Percentiles rank a stretch among this genome's conserved stretches.
These are phyloP conservation scores for Labeo rohita DNA, from an alignment of 2,113 vertebrate genomes.

Conservation along the genomic window DNA sequence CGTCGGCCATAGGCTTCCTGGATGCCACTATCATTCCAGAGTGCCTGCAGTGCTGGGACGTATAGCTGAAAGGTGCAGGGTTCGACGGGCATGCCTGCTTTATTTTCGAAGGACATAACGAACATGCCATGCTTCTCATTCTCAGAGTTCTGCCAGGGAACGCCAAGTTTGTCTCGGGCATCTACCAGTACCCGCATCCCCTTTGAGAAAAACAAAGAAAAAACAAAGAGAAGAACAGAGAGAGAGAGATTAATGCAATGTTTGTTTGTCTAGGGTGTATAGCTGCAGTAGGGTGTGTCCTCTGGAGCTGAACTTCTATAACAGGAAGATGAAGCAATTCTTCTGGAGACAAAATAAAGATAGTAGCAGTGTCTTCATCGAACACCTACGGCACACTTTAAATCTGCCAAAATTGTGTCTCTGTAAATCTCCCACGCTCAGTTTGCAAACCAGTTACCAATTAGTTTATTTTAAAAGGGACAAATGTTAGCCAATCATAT, in stretches of 20 bases:
- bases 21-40: conserved; percentile 90
- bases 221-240: neutral
- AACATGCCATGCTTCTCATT: conserved; percentile 98
- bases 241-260: conserved; percentile 7
- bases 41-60: conserved; percentile 83
- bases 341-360: neutral
- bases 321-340: conserved; percentile 14
- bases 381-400: neutral
- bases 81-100: conserved; percentile 86
- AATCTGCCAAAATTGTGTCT: neutral
- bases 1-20: conserved; percentile 88
- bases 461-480: neutral
- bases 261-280: conserved; percentile 20
- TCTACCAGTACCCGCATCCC: conserved; percentile 94
- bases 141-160: conserved; percentile 91
- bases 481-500: too few species aligned
- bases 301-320: conserved; percentile 13
- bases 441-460: neutral
- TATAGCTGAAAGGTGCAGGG: conserved; percentile 94
- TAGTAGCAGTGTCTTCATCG: neutral
- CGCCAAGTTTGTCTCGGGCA: conserved; percentile 93
- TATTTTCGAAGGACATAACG: conserved; percentile 94
- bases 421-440: neutral
- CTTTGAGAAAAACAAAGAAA: conserved; percentile 67
- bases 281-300: neutral